phyloP scores from a whole-genome alignment of 2,797 vertebrate species.

The Pseudocheirus occidentalis region DNA sequence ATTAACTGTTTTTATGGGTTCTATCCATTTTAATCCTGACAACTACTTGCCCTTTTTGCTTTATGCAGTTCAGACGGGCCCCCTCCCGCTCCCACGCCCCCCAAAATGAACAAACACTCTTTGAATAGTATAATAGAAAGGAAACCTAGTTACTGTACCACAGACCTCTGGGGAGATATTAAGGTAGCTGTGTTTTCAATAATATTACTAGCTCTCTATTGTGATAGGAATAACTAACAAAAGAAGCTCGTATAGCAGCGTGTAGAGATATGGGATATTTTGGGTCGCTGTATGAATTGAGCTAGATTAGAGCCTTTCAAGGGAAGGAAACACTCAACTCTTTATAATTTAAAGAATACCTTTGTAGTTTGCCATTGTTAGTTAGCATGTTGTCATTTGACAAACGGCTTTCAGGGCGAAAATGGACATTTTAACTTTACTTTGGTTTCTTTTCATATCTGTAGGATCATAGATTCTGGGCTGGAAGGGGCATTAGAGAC shows the following conservation, averaged over 20 bases:
- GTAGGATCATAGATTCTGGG: neutral
- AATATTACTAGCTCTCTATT: slow-evolving; percentile 37
- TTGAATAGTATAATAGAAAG: slow-evolving; percentile 76
- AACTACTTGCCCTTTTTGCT: neutral
- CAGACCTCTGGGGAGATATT: slow-evolving; percentile 54
- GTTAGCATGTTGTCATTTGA: slow-evolving; percentile 18
- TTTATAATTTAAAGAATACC: slow-evolving; percentile 41
- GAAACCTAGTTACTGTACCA: slow-evolving; percentile 67
- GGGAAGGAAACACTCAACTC: slow-evolving; percentile 17
- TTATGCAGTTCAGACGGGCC: neutral
- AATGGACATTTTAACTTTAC: neutral
- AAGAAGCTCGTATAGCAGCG: slow-evolving; percentile 32
- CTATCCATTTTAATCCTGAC: neutral
- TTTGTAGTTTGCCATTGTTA: slow-evolving; percentile 25
- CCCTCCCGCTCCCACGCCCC: no score
- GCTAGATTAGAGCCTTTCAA: neutral
- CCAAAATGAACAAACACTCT: slow-evolving; percentile 76
- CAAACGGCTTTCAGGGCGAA: slow-evolving; percentile 46
- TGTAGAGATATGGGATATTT: slow-evolving; percentile 54
- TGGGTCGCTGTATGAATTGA: slow-evolving; percentile 37
- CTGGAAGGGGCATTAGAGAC: neutral
- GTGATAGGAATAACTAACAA: slow-evolving; percentile 43
- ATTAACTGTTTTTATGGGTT: slow-evolving; percentile 54
- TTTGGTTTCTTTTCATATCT: slow-evolving; percentile 42
- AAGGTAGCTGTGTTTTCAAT: slow-evolving; percentile 59